Evolutionary conservation across 1,140 invertebrate species (phyloP), one percentile per base, ranked within the genome.

Genomic region (Trinorchestia longiramus): DNA sequence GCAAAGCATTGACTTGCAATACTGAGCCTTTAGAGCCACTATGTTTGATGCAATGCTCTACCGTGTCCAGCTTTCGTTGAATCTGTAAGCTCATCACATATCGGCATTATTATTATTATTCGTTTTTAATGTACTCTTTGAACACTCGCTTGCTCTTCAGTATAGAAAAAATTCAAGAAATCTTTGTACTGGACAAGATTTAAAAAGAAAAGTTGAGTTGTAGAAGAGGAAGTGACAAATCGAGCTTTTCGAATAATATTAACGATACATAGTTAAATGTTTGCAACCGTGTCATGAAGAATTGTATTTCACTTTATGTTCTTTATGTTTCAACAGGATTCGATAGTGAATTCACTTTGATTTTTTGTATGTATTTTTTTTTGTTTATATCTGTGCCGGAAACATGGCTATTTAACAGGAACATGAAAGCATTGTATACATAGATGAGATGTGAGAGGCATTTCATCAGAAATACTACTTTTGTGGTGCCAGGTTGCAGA

Each of bases 1-100:
- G 43, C 41, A 45, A 94, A 94, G 44, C 92, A 94, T 94, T 44
- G 43, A n/a, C 92, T 94, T 94, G 92, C 44, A 44, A 94, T 47
- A 40, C 43, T 45, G 62, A 77, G 62, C 62, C 62, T 77, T 77
- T 77, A 77, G 62, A 15, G 62, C 62, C 28, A 3, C 62, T 77
- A 36, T 77, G 62, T 77, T 77, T 77, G 62, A 77, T 77, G 62
- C 15, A 77, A 77, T 77, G 62, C 62, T 77, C 28, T 15, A 28
- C 62, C 62, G 62, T 36, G 62, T 77, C 62, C 28, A 23, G 28
- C 62, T 36, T 77, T 77, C 62, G 36, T 28, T 77, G 62, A 77
- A 36, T 77, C 62, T 15, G 1, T 77, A 77, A 77, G 47, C 62
- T 77, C 62, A 19, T 77, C 62, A 36, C 28, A 77, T 11, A 15